Evolutionary conservation across 1,140 invertebrate genomes (phyloP), one percentile per base, ranked within the genome.

Genomic region (Augochlora pura): DNA sequence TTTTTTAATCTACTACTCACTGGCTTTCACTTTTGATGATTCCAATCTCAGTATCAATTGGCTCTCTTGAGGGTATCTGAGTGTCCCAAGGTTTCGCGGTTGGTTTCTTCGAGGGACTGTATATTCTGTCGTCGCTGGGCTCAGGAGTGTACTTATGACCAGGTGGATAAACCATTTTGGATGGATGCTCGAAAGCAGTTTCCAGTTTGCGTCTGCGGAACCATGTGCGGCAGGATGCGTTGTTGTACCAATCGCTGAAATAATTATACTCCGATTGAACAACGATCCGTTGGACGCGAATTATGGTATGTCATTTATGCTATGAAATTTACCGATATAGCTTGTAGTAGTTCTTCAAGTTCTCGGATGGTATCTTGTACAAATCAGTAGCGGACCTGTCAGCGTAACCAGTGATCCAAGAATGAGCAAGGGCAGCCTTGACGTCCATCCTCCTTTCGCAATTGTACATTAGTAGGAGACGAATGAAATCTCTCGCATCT

Each of bases 121-220:
- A 66, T 91, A 92, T 86, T 95, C 96, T 89, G 23, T 92, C 92
- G 0, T 96, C 96, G 12, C 95, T 95, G 2, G 94, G 93, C 87
- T 96, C 95, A 4, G 97, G 97, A 1, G 96, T 97, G 84, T 96
- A 97, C 16, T 92, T 93, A 66, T 97, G 95, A 14, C 96, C 97
- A 21, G 97, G 97, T 69, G 97, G 97, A 93, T 98, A 98, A 23
- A 98, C 97, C 97, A 98, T 98, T 89, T 95, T 96, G n/a, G 97
- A 98, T 8, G 97, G 97, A 91, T 98, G 97, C 25, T 96, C 96
- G 91, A 97, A 98, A 60, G 97, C 97, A 64, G 96, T 96, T 86
- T 95, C 95, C 1, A 98, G 93, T 42, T 96, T 96, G 42, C 97
- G 94, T 59, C 97, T 95, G 18, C 98, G 94, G 93, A 96, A 98